Base-by-base conservation (phyloP, 2,797 vertebrate species). In the Bradypodion ventrale region DNA sequence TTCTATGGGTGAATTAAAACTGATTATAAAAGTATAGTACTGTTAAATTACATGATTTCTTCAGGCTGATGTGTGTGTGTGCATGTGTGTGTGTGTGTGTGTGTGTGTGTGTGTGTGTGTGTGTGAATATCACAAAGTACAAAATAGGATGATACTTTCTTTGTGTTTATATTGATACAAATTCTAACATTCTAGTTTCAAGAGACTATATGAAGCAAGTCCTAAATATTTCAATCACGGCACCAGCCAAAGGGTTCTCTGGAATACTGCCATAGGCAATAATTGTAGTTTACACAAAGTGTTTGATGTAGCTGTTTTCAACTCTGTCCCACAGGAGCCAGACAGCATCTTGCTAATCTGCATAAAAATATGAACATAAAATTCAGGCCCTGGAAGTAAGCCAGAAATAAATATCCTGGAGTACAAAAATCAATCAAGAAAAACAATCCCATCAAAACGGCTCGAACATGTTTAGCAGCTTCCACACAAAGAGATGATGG, bases 371-470 rank as follows among this genome's bases (percentile, higher is more conserved):
- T 56, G 78, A 78, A 63, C 1, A 0, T 52, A 27, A 88, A 82
- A 42, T 84, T 85, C 82, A 92, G 69, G 90, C 86, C 56, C 77
- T 3, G 59, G 81, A 88, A 46, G 88, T 44, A 46, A 87, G 59
- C 62, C 87, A 87, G 77, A 88, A 68, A 78, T 82, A 88, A 68
- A 78, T 82, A 78, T 68, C 1, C 84, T 89, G 84, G 3, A 7
- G 82, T 66, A 76, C 91, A 85, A 89, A 80, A 89, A 89, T 60
- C 60, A 82, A 60, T 83, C 83, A 84, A 66, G 81, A 35, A 91
- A 83, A 77, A 68, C 16, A 75, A 94, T 91, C 13, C 78, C 75
- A 82, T 80, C 81, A 89, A 84, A 85, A 86, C 56, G 35, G 80
- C n/a, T 83, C 35, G 6, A 65, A 82, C 0, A 0, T 82, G 21